Conservation (phyloP, 2,888 invertebrate genomes). For the Desoria tigrina region DNA sequence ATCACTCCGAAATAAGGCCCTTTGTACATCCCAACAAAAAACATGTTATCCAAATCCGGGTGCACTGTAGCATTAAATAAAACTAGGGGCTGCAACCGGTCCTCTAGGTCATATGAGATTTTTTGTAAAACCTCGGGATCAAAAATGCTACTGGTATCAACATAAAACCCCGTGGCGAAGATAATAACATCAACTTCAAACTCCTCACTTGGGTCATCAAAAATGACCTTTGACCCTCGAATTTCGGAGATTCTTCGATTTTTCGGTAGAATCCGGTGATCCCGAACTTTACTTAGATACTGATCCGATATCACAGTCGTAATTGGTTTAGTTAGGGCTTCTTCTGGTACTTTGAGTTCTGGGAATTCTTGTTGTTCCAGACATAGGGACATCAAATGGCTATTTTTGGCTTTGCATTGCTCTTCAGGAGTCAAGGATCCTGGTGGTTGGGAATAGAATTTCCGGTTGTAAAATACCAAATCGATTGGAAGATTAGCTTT, state of each 20-base stretch:
- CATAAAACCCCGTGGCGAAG: constrained; percentile 24
- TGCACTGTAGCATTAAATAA: constrained; percentile 9
- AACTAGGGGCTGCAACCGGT: constrained; percentile 11
- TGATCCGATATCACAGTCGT: background rate
- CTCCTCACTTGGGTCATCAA: constrained; percentile 12
- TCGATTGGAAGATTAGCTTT: background rate
- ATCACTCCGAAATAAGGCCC: constrained; percentile 21
- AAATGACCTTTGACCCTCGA: background rate
- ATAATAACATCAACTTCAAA: constrained; percentile 16
- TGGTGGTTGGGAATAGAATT: constrained; percentile 1
- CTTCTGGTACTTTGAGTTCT: background rate
- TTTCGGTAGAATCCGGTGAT: background rate
- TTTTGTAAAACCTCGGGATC: background rate
- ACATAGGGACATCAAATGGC: background rate
- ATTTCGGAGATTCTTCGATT: background rate
- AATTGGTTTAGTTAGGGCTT: background rate
- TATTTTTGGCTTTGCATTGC: background rate
- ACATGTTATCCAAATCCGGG: constrained; percentile 15
- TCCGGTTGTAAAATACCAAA: constrained; percentile 15
- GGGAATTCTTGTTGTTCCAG: constrained; percentile 1
- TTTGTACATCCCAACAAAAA: constrained; percentile 25
- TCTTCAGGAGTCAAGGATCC: background rate
- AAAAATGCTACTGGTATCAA: constrained; percentile 4
- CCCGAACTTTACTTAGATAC: background rate
- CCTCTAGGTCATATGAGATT: background rate